Evolutionary conservation across 2,888 invertebrate species (phyloP).

Genomic region (Cosmorhoe ocellata): DNA sequence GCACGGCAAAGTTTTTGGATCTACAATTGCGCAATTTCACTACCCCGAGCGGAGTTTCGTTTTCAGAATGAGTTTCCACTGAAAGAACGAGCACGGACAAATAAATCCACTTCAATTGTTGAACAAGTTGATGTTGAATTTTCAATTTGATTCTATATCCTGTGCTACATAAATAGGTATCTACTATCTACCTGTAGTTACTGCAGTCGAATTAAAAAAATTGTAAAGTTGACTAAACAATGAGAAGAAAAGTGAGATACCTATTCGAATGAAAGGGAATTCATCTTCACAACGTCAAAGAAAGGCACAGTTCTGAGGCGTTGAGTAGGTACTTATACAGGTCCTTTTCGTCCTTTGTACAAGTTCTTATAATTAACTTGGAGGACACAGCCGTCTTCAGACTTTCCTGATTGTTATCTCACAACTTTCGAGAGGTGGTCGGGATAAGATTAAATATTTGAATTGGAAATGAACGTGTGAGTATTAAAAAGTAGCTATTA

Average conservation of each 20-base stretch:
- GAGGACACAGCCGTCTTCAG: slow-evolving; percentile 46
- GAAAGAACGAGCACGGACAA: slow-evolving; percentile 32
- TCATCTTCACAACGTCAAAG: slow-evolving; percentile 42
- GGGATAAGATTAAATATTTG: slow-evolving; percentile 49
- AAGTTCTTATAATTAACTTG: slow-evolving; percentile 56
- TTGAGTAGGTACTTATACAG: slow-evolving; percentile 47
- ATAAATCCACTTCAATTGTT: slow-evolving; percentile 29
- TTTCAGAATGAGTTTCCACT: slow-evolving; percentile 28
- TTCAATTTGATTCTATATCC: slow-evolving; percentile 32
- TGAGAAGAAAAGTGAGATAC: slow-evolving; percentile 39
- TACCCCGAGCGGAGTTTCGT: slow-evolving; percentile 26
- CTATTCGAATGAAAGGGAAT: slow-evolving; percentile 44
- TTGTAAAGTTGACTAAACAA: slow-evolving; percentile 40
- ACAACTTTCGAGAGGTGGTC: slow-evolving; percentile 44
- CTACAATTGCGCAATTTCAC: slow-evolving; percentile 24
- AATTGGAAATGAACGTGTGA: slow-evolving; percentile 30
- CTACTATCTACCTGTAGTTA: too few relatives aligned
- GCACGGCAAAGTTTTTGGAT: slow-evolving; percentile 18
- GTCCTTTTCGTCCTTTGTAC: slow-evolving; percentile 45
- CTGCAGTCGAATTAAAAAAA: slow-evolving; percentile 18
- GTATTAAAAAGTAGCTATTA: slow-evolving; percentile 14
- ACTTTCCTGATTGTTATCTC: slow-evolving; percentile 51
- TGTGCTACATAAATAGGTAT: neutral
- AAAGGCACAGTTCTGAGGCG: slow-evolving; percentile 42
- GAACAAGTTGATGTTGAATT: slow-evolving; percentile 30